Conservation (phyloP, 2,113 vertebrate species). For the Centropus bengalensis region DNA sequence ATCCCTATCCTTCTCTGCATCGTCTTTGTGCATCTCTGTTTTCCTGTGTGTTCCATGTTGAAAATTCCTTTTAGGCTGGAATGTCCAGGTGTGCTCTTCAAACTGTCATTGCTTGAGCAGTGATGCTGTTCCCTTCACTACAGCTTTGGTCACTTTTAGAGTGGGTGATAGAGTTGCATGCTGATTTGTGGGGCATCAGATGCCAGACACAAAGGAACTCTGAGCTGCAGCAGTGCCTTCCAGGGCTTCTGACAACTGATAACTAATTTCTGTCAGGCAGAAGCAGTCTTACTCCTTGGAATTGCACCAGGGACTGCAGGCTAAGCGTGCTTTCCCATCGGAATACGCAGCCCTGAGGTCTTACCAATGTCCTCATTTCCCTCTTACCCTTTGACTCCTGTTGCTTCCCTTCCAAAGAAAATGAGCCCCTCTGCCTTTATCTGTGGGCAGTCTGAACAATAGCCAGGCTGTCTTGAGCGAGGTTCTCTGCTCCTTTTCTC, state of each 20-base stretch:
- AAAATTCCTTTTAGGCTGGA: neutral
- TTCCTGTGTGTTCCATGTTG: neutral
- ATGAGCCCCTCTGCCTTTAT: neutral
- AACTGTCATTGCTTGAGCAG: neutral
- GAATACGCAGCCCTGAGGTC: neutral
- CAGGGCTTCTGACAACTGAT: neutral
- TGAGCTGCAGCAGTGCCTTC: neutral
- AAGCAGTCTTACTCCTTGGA: neutral
- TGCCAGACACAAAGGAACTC: neutral
- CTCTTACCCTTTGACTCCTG: neutral
- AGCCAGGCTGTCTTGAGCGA: neutral
- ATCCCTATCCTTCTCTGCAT: neutral
- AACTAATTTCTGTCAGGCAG: neutral
- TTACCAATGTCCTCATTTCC: neutral
- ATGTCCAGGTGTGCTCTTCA: neutral
- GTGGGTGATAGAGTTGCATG: neutral
- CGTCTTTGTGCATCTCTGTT: neutral
- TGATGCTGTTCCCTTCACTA: neutral
- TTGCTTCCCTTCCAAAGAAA: neutral
- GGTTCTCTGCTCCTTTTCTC: neutral
- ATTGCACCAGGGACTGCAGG: neutral
- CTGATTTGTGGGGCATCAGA: neutral
- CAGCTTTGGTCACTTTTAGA: neutral
- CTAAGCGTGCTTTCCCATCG: accelerated
- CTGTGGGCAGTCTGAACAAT: neutral